Percentiles rank a stretch among this genome's conserved stretches.
These are phyloP conservation scores for Oscarella lobularis DNA, from an alignment of 37 sponge, comb jelly and placozoan species.

Conservation along the genomic window DNA sequence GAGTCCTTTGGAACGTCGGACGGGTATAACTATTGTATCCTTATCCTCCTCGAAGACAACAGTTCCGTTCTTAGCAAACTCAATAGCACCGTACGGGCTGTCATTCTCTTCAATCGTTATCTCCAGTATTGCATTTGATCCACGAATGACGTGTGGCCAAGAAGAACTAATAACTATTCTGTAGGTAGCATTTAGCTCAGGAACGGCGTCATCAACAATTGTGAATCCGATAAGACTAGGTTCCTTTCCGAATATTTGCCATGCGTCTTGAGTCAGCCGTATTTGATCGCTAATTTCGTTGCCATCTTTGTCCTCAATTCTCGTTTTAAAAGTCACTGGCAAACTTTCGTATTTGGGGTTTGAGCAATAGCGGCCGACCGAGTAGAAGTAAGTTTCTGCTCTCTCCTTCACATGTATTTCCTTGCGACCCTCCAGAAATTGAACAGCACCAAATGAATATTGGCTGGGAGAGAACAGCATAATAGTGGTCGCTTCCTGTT, in stretches of 20 bases:
- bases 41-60: background rate
- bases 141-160: background rate
- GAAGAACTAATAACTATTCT: no score
- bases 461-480: no score
- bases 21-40: background rate
- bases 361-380: background rate
- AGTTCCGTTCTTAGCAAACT: background rate
- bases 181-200: background rate
- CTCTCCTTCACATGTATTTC: no score
- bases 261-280: background rate
- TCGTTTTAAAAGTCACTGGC: background rate
- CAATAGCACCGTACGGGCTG: background rate
- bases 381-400: background rate
- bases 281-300: background rate
- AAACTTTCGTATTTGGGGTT: background rate
- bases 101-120: background rate
- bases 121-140: background rate
- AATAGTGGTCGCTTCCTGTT: no score
- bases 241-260: no score
- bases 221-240: no score
- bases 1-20: background rate
- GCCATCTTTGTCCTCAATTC: background rate
- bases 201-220: background rate
- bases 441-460: no score
- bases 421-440: no score